Percentiles rank a stretch among this genome's conserved stretches.
Evolutionary conservation across 2,113 vertebrate genomes (phyloP).

Genomic region (Hylia prasina): DNA sequence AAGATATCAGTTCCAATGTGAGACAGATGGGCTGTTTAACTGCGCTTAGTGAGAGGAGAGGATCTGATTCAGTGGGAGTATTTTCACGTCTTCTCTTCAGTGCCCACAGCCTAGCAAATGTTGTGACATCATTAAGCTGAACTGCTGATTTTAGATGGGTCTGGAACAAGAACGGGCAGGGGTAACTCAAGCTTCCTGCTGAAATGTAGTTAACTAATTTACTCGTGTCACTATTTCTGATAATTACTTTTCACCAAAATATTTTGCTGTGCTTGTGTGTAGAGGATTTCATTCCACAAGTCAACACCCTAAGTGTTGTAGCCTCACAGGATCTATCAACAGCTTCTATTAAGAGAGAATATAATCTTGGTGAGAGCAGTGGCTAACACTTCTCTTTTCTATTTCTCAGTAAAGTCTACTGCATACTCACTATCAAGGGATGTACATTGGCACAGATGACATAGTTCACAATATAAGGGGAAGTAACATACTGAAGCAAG

Average conservation of each 20-base stretch:
- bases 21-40: slow-evolving; percentile 85
- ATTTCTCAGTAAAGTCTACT: slow-evolving; percentile 76
- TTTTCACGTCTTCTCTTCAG: slow-evolving; percentile 72
- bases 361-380: slow-evolving; percentile 74
- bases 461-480: slow-evolving; percentile 65
- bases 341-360: slow-evolving; percentile 78
- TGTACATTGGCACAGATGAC: slow-evolving; percentile 68
- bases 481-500: slow-evolving; percentile 69
- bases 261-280: slow-evolving; percentile 84
- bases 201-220: slow-evolving; percentile 77
- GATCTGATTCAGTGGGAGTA: slow-evolving; percentile 64
- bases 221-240: slow-evolving; percentile 79
- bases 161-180: slow-evolving; percentile 76
- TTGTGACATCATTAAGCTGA: slow-evolving; percentile 80
- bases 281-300: slow-evolving; percentile 79
- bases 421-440: slow-evolving; percentile 61
- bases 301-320: slow-evolving; percentile 76
- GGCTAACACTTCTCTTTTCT: slow-evolving; percentile 72
- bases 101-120: slow-evolving; percentile 77
- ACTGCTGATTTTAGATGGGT: slow-evolving; percentile 75
- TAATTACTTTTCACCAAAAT: slow-evolving; percentile 88
- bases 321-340: slow-evolving; percentile 78
- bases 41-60: slow-evolving; percentile 65
- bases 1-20: slow-evolving; percentile 70
- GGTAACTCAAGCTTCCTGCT: slow-evolving; percentile 73